Conservation (phyloP, 2,888 invertebrate genomes). For the Meloe dianella region DNA sequence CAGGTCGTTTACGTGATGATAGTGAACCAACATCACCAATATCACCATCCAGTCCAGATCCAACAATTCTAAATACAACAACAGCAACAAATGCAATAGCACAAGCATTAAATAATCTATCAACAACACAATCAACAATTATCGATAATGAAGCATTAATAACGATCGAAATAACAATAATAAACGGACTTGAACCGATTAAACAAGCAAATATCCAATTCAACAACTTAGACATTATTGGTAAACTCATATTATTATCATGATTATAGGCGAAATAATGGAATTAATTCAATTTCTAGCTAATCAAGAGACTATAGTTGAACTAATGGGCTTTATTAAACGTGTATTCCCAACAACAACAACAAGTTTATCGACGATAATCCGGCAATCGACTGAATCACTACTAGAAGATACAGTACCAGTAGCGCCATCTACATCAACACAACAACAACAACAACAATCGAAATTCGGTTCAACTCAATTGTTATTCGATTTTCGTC, state of each 20-base stretch:
- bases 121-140: conserved; percentile 48
- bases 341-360: conserved; percentile 67
- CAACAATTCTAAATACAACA: conserved; percentile 48
- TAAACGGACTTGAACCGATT: conserved; percentile 61
- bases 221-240: conserved; percentile 93
- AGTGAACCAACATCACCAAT: conserved; percentile 91
- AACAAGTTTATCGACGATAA: conserved; percentile 43
- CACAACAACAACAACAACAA: conserved; percentile 2
- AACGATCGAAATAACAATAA: conserved; percentile 80
- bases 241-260: conserved; percentile 59
- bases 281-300: too few species aligned
- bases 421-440: too few species aligned
- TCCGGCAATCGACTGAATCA: conserved; percentile 50
- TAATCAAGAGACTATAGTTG: conserved; percentile 94
- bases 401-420: conserved; percentile 41
- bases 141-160: conserved; percentile 75
- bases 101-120: conserved; percentile 62
- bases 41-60: conserved; percentile 79
- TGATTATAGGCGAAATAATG: too few species aligned
- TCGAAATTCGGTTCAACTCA: conserved; percentile 72
- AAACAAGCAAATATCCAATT: conserved; percentile 89
- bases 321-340: conserved; percentile 86
- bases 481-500: conserved; percentile 91
- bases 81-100: conserved; percentile 65
- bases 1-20: conserved; percentile 84